Percentiles rank a stretch among this genome's conserved stretches.
phyloP scores from a whole-genome alignment of 2,888 invertebrate genomes.

The Cyclophora punctaria region DNA sequence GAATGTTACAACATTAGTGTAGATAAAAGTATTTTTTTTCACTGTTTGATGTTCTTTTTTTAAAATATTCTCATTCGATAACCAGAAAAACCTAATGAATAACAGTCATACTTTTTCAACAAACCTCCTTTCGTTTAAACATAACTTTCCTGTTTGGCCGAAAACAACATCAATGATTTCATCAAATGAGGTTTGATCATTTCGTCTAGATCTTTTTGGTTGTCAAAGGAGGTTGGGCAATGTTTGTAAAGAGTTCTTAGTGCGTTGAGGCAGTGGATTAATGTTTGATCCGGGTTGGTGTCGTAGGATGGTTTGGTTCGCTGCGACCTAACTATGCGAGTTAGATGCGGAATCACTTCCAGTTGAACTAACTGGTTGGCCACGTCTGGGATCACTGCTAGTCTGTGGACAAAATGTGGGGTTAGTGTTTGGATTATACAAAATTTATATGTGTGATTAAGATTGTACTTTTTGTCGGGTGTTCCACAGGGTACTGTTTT shows the following conservation, averaged over 20 bases:
- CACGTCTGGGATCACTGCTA: constrained; percentile 80
- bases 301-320: constrained; percentile 47
- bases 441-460: no score
- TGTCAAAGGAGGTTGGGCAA: constrained; percentile 49
- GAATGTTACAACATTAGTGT: no score
- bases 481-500: not conserved
- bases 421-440: no score
- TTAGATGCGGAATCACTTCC: constrained; percentile 79
- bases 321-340: constrained; percentile 79
- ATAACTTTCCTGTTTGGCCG: constrained; percentile 86
- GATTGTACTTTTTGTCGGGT: no score
- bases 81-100: no score
- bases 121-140: constrained; percentile 59
- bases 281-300: constrained; percentile 59
- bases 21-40: no score
- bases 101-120: no score
- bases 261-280: constrained; percentile 63
- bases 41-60: no score
- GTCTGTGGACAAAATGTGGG: constrained; percentile 45
- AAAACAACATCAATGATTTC: constrained; percentile 86
- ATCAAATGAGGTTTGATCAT: constrained; percentile 83
- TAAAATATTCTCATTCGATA: no score
- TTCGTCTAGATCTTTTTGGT: constrained; percentile 79
- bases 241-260: constrained; percentile 66
- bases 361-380: constrained; percentile 81